Conservation (phyloP, 2,113 vertebrate species). For the Abramis brama region DNA sequence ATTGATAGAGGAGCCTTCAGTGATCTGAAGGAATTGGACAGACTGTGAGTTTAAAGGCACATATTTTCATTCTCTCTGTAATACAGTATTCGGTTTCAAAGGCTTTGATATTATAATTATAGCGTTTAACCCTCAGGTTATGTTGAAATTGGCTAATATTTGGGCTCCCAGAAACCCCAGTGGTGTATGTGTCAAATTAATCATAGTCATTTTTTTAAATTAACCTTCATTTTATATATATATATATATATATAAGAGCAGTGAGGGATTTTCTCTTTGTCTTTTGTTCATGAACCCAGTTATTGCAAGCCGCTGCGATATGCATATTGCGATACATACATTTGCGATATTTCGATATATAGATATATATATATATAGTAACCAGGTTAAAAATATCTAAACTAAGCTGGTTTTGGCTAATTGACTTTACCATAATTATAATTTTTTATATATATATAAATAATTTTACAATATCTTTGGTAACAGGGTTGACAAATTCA, state of each 20-base stretch:
- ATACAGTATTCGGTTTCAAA: not conserved
- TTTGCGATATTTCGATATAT: too few relatives aligned
- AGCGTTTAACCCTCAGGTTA: not conserved
- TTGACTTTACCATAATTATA: not conserved
- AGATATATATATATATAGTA: too few relatives aligned
- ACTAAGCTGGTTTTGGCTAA: not conserved
- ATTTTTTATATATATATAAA: too few relatives aligned
- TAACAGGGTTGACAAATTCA: not conserved
- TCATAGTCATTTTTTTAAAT: not conserved
- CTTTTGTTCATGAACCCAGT: too few relatives aligned
- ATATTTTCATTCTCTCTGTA: not conserved
- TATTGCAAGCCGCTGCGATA: too few relatives aligned
- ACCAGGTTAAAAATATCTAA: not conserved
- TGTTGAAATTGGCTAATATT: not conserved
- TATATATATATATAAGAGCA: too few relatives aligned
- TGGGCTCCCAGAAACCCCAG: not conserved
- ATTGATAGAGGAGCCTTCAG: constrained; percentile 94
- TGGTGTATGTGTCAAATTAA: not conserved
- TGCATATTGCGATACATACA: too few relatives aligned
- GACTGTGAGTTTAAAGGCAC: constrained; percentile 85
- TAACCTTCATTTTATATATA: not conserved
- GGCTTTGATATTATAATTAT: not conserved
- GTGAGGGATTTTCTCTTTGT: too few relatives aligned
- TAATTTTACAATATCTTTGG: not conserved
- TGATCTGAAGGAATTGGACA: constrained; percentile 97